These are phyloP conservation scores for Pithys albifrons DNA, from an alignment of 2,113 vertebrate genomes.

Conservation along the genomic window DNA sequence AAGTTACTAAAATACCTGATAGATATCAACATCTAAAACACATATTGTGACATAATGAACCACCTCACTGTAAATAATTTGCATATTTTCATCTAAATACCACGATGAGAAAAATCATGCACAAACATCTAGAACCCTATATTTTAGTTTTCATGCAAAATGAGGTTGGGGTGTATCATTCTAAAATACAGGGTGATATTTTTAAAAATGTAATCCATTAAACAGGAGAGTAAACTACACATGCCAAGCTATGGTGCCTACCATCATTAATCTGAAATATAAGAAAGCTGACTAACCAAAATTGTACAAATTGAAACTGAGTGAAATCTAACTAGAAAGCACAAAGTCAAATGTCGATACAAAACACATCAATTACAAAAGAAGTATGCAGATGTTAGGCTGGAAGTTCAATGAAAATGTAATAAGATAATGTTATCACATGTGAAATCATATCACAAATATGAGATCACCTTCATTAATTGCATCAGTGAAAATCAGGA, in stretches of 20 bases:
- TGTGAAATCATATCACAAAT: neutral
- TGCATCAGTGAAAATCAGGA: neutral
- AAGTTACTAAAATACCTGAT: fast-evolving
- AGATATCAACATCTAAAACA: neutral
- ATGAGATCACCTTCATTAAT: neutral
- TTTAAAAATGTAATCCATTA: neutral
- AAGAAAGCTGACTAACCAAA: neutral
- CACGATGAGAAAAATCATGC: neutral
- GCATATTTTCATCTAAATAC: neutral
- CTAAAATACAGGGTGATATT: neutral
- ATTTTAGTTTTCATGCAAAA: neutral
- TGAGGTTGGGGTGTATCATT: neutral
- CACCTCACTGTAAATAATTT: neutral
- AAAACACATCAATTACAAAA: neutral
- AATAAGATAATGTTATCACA: neutral
- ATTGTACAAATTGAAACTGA: neutral
- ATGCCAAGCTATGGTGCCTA: neutral
- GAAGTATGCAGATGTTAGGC: neutral
- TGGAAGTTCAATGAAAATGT: neutral
- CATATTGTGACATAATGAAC: neutral
- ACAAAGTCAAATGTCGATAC: neutral
- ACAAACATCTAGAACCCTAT: neutral
- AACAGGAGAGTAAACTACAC: neutral
- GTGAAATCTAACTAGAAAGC: neutral
- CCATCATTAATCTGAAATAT: neutral